Evolutionary conservation across 2,888 invertebrate genomes (phyloP), one percentile per base, ranked within the genome.

Genomic region (Thecophora atra): DNA sequence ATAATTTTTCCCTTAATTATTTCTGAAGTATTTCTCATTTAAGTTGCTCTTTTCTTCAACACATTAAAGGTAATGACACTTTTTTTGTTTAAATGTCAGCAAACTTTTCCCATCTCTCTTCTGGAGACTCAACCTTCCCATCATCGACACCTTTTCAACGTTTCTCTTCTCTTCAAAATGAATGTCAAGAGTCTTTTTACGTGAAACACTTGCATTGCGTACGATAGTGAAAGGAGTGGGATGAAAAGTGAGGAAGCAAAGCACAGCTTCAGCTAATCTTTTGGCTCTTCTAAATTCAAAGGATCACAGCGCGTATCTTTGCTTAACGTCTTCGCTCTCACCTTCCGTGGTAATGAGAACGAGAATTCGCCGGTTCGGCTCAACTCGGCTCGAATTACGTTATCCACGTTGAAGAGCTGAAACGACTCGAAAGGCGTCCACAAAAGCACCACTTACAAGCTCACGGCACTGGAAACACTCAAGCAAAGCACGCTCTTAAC

Each of bases 181-280:
- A 72, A 74, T 74, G 65, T 72, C 71, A 69, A 72, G 70, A 74
- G 71, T 74, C 71, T 71, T 74, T 72, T 72, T 72, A 74, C 72
- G 71, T 71, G 69, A 70, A 72, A 72, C 72, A 72, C 65, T 71
- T 72, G 67, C 68, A 65, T 60, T 37, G 37, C 7, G 11, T 37
- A 37, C 37, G 37, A 37, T 8, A 11, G 2, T 37, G 3, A n/a
- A n/a, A n/a, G 37, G 37, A 11, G 37, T 6, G 37, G 37, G 37
- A 11, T 6, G 37, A 11, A 8, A 30, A 8, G 11, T 60, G 7
- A 60, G 7, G n/a, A 19, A 30, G 17, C 13, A 56, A 56, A n/a
- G 51, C 63, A 65, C 72, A 71, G 63, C 60, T 72, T 72, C 71
- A 72, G 62, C 65, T 71, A 69, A 65, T 74, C 71, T 68, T 47